Conservation (phyloP, 2,113 vertebrate species). For the Laticauda laticaudata region DNA sequence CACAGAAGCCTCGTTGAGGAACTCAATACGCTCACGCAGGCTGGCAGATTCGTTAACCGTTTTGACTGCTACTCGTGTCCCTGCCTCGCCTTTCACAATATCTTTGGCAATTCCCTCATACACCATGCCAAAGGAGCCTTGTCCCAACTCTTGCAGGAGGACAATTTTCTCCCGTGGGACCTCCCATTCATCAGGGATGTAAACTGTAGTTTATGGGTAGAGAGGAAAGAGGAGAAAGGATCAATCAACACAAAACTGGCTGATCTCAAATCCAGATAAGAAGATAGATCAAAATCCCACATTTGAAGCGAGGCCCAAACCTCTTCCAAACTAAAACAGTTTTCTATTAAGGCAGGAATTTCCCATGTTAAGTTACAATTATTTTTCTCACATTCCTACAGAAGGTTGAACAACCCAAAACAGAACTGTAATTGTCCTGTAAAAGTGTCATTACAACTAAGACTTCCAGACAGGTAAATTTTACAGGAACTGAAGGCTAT, state of each 20-base stretch:
- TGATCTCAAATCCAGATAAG: neutral
- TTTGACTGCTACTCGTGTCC: constrained; percentile 90
- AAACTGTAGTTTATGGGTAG: constrained; percentile 71
- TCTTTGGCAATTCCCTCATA: constrained; percentile 93
- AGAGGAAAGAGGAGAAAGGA: fast-evolving
- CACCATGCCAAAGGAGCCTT: constrained; percentile 98
- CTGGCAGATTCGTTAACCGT: constrained; percentile 94
- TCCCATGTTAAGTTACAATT: neutral
- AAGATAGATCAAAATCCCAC: neutral
- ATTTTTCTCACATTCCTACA: neutral
- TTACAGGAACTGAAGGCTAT: neutral
- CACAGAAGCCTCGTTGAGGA: constrained; percentile 95
- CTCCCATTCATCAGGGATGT: constrained; percentile 96
- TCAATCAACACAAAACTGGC: fast-evolving
- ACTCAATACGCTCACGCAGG: constrained; percentile 94
- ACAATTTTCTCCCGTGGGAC: constrained; percentile 91
- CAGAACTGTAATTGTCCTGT: neutral
- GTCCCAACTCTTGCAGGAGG: constrained; percentile 87
- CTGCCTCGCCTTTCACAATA: constrained; percentile 88
- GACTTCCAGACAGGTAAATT: neutral
- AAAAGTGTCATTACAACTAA: neutral
- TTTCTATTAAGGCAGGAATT: neutral
- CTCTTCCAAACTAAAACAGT: neutral
- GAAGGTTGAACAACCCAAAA: neutral
- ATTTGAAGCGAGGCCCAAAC: neutral